These are phyloP conservation scores for Morus bassanus DNA, from an alignment of 2,797 vertebrate genomes.

Conservation along the genomic window DNA sequence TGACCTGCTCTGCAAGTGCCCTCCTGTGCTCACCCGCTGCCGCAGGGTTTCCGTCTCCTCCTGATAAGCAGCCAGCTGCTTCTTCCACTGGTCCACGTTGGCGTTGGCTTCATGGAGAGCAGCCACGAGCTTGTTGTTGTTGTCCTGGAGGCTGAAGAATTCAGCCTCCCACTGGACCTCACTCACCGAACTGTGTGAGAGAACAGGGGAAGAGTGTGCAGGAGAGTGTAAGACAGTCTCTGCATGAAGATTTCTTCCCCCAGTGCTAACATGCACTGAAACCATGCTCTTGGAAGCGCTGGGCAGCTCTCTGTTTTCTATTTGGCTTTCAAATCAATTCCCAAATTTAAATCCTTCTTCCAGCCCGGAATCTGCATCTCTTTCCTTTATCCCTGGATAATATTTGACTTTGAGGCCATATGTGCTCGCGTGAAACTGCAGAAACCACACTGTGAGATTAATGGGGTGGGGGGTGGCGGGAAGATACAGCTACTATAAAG, in stretches of 20 bases:
- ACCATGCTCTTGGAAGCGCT: background rate
- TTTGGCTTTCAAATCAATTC: background rate
- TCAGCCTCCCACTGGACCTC: slow-evolving; percentile 93
- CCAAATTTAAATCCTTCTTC: background rate
- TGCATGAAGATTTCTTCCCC: background rate
- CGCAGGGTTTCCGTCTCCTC: slow-evolving; percentile 88
- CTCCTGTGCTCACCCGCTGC: slow-evolving; percentile 79
- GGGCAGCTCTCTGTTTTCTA: background rate
- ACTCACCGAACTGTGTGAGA: slow-evolving; percentile 83
- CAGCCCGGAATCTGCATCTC: background rate
- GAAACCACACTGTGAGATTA: background rate
- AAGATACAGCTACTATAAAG: background rate
- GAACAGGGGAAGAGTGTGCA: background rate
- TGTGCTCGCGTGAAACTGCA: background rate
- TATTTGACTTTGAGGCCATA: background rate
- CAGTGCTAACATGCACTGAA: fast-evolving
- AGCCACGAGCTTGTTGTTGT: slow-evolving; percentile 87
- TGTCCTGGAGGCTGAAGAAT: slow-evolving; percentile 93
- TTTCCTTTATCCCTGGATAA: background rate
- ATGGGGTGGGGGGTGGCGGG: background rate
- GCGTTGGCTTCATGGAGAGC: slow-evolving; percentile 91
- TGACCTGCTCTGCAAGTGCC: background rate
- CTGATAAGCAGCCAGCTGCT: slow-evolving; percentile 88
- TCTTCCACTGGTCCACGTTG: slow-evolving; percentile 91
- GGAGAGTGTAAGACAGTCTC: background rate